These are phyloP conservation scores for Aphelenchoides bicaudatus DNA, from an alignment of 2,888 invertebrate species.

Conservation along the genomic window DNA sequence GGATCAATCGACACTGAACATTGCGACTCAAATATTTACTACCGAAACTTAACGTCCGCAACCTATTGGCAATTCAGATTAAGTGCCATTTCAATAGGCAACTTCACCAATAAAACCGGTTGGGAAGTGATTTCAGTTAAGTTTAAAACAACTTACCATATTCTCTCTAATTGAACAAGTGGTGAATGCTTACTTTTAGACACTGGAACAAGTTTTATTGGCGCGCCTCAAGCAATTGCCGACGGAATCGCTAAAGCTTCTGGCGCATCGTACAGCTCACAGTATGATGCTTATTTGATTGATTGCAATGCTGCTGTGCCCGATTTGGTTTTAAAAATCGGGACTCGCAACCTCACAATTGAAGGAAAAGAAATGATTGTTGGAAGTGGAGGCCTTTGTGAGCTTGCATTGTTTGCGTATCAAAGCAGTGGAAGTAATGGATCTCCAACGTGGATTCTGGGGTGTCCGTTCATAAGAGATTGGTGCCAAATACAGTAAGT, in stretches of 20 bases:
- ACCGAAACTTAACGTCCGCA: slow-evolving; percentile 20
- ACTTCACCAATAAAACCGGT: slow-evolving; percentile 14
- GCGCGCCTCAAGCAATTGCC: slow-evolving; percentile 20
- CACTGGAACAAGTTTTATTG: slow-evolving; percentile 24
- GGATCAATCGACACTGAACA: slow-evolving; percentile 42
- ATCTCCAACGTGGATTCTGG: slow-evolving; percentile 26
- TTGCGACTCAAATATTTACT: slow-evolving; percentile 36
- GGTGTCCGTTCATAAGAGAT: slow-evolving; percentile 18
- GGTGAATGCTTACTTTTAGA: no score
- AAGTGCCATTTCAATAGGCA: slow-evolving; percentile 25
- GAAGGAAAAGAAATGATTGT: slow-evolving; percentile 9
- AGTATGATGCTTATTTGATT: slow-evolving; percentile 19
- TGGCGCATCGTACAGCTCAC: slow-evolving; percentile 16
- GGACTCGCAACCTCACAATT: slow-evolving; percentile 13
- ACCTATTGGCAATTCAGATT: slow-evolving; percentile 41
- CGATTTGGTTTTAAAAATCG: slow-evolving; percentile 17
- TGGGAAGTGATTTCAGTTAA: slow-evolving; percentile 37
- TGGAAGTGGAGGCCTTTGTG: slow-evolving; percentile 17
- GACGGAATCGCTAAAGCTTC: slow-evolving; percentile 20
- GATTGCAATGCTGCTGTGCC: slow-evolving; percentile 23
- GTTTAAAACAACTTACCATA: no score
- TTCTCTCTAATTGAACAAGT: no score
- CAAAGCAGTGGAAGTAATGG: slow-evolving; percentile 29
- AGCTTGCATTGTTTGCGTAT: slow-evolving; percentile 21
- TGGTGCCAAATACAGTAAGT: no score